These are phyloP conservation scores for Pemphredon lugubris DNA, from an alignment of 2,888 invertebrate genomes.

Conservation along the genomic window DNA sequence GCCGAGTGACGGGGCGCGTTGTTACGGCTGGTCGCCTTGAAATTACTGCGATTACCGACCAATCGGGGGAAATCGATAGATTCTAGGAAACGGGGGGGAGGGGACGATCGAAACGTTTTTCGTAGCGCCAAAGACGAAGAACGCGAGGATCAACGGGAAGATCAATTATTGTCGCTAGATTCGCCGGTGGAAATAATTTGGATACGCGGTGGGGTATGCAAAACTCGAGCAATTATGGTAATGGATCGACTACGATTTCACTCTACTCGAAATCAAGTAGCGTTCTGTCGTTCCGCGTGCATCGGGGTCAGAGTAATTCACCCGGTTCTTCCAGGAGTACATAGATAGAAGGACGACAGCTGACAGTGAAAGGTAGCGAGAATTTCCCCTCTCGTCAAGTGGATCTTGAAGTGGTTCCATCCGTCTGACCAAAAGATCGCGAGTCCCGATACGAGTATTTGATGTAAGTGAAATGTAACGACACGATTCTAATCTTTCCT, in stretches of 20 bases:
- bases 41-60: slow-evolving; percentile 55
- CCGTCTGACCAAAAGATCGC: slow-evolving; percentile 50
- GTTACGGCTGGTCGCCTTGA: slow-evolving; percentile 63
- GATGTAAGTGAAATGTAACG: slow-evolving; percentile 14
- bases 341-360: slow-evolving; percentile 25
- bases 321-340: slow-evolving; percentile 3
- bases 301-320: slow-evolving; percentile 51
- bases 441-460: slow-evolving; percentile 32
- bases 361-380: slow-evolving; percentile 38
- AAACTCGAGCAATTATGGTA: slow-evolving; percentile 29
- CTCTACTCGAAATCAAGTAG: slow-evolving; percentile 29
- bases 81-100: slow-evolving; percentile 26
- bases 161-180: neutral
- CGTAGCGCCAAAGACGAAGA: too few species aligned
- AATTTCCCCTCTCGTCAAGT: slow-evolving; percentile 43
- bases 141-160: neutral
- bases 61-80: slow-evolving; percentile 12
- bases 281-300: slow-evolving; percentile 34
- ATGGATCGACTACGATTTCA: slow-evolving; percentile 41
- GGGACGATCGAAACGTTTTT: neutral
- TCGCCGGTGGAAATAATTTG: neutral
- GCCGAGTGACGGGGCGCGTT: slow-evolving; percentile 38
- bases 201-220: too few species aligned
- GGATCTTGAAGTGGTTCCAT: slow-evolving; percentile 54
- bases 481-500: slow-evolving; percentile 42